phyloP scores from a whole-genome alignment of 2,113 vertebrate genomes.

The Varanus salvator region DNA sequence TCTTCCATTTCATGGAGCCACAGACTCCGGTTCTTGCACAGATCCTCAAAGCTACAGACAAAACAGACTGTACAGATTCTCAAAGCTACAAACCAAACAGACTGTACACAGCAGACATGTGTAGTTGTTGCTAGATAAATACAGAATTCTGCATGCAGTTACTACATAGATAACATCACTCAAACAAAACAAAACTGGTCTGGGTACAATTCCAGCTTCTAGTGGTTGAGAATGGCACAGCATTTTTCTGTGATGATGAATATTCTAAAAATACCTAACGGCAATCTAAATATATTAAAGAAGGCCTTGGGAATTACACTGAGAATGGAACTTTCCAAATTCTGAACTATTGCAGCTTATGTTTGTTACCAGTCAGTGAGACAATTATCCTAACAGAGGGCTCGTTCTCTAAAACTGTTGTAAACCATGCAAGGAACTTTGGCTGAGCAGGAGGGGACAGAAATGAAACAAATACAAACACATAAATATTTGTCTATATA shows the following conservation, averaged over 20 bases:
- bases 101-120: constrained; percentile 16
- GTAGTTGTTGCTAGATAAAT: constrained; percentile 35
- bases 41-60: constrained; percentile 85
- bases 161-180: constrained; percentile 9
- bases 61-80: constrained; percentile 77
- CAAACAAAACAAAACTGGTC: constrained; percentile 19
- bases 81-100: constrained; percentile 81
- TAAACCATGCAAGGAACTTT: too few relatives aligned
- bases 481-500: too few relatives aligned
- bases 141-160: constrained; percentile 19
- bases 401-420: neutral
- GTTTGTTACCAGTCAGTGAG: constrained; percentile 30
- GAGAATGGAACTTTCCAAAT: constrained; percentile 45
- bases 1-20: constrained; percentile 90
- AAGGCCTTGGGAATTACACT: constrained; percentile 65
- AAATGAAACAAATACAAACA: too few relatives aligned
- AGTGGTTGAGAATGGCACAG: constrained; percentile 3
- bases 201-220: constrained; percentile 26
- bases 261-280: constrained; percentile 71
- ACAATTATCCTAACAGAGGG: neutral
- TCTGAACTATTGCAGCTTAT: constrained; percentile 62
- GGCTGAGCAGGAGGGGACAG: too few relatives aligned
- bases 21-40: constrained; percentile 80
- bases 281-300: constrained; percentile 64
- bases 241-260: constrained; percentile 55